These are phyloP conservation scores for Amblyopsis rosae DNA, from an alignment of 2,113 vertebrate genomes.

Conservation along the genomic window DNA sequence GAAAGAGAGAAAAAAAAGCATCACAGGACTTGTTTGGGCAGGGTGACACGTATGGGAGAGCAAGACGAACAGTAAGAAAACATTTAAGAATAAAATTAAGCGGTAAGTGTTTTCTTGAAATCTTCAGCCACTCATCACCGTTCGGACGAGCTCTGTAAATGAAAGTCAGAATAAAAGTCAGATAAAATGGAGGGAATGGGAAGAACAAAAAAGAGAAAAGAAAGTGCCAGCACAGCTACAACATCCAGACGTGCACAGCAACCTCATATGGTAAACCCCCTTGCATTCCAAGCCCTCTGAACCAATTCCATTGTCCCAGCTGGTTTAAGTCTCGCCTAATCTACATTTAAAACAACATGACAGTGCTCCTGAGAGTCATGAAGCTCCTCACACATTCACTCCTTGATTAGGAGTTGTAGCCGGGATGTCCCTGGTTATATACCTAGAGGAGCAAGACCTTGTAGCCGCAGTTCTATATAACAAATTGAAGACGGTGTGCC, in stretches of 20 bases:
- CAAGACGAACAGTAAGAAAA: slow-evolving; percentile 39
- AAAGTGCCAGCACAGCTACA: neutral
- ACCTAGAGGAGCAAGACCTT: neutral
- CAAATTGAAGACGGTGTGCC: neutral
- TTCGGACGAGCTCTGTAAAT: slow-evolving; percentile 86
- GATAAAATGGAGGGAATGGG: neutral
- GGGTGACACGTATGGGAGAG: slow-evolving; percentile 28
- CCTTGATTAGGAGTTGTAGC: neutral
- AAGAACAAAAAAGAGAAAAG: slow-evolving; percentile 1
- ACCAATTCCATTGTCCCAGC: neutral
- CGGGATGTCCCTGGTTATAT: too few relatives aligned
- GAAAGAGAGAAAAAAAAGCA: slow-evolving; percentile 40
- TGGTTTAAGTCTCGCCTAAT: neutral
- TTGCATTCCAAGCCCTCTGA: neutral
- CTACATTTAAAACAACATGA: neutral
- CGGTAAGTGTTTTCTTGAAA: slow-evolving; percentile 24
- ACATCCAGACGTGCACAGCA: neutral
- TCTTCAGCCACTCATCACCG: slow-evolving; percentile 90
- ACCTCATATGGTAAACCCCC: neutral
- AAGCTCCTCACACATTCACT: neutral
- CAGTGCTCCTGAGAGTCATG: neutral
- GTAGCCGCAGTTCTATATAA: neutral
- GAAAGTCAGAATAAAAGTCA: slow-evolving; percentile 4
- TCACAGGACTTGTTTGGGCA: slow-evolving; percentile 25
- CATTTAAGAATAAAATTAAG: slow-evolving; percentile 29